Conservation (phyloP, 1,140 invertebrate species). For the Drosophila simulans region DNA sequence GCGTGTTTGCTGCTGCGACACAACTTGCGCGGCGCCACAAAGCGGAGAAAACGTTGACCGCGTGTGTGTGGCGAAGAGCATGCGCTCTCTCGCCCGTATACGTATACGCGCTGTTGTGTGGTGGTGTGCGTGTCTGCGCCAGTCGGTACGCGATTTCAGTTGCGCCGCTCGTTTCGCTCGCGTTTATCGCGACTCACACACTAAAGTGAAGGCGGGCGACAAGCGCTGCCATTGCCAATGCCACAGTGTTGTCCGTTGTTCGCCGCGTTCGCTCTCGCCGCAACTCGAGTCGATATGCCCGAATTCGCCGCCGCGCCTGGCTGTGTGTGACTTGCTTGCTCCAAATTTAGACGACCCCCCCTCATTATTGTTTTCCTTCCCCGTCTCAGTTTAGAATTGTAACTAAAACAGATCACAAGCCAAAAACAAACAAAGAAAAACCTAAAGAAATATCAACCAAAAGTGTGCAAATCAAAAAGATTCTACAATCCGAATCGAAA, state of each 20-base stretch:
- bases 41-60: conserved; percentile 28
- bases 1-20: conserved; percentile 70
- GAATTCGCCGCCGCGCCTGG: neutral
- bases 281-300: neutral
- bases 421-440: neutral
- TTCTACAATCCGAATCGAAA: neutral
- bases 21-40: conserved; percentile 60
- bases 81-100: conserved; percentile 37
- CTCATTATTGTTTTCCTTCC: neutral
- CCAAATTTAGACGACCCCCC: conserved; percentile 20
- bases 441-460: neutral
- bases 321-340: conserved; percentile 31
- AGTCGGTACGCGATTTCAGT: conserved; percentile 46
- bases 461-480: conserved; percentile 14
- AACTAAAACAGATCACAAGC: conserved; percentile 18
- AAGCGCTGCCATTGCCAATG: conserved; percentile 48
- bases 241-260: conserved; percentile 45
- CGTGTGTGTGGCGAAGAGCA: conserved; percentile 26
- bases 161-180: conserved; percentile 38
- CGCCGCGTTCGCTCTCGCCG: conserved; percentile 33
- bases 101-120: conserved; percentile 4
- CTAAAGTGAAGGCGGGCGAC: conserved; percentile 38
- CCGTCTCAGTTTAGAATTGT: conserved; percentile 7
- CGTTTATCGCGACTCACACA: conserved; percentile 59
- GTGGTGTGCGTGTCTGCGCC: conserved; percentile 7